Evolutionary conservation across 2,113 vertebrate species (phyloP), one percentile per base, ranked within the genome.

Genomic region (Steatornis caripensis): DNA sequence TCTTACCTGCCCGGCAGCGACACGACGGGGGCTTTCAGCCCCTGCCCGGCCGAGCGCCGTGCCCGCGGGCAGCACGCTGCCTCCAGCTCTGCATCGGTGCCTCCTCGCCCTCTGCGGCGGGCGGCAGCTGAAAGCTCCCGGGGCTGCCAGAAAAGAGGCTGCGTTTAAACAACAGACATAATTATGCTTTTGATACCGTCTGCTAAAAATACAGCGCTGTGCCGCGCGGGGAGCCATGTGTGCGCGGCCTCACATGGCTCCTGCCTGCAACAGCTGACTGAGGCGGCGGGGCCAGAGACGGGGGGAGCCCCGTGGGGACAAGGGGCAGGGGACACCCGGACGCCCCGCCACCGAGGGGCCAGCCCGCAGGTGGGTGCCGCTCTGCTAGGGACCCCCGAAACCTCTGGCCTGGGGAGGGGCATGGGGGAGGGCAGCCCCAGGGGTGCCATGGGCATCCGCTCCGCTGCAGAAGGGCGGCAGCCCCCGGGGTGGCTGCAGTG

Each of bases 151-250:
- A 45, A 70, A 80, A 86, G 93, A 91, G 93, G 48, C 81, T 77
- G 88, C 95, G 16, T 91, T 93, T 64, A 91, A 93, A 87, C 91
- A 84, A 89, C 77, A 95, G 88, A 70, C 95, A 80, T 87, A 83
- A 89, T 89, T 84, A 87, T 80, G 95, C 93, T 95, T 89, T 77
- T 93, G 95, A 89, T 93, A 89, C 85, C 57, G 88, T 53, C 91
- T 93, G 95, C 95, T 93, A 95, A 96, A 96, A 96, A 96, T 96
- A 96, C 95, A 80, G n/a, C n/a, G n/a, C n/a, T n/a, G n/a, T n/a
- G n/a, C n/a, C n/a, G 88, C 24, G 48, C 65, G 45, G 90, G 77
- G 83, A 90, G 94, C 90, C 95, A 96, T 95, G 93, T 95, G 94
- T 95, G 89, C 37, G 8, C 86, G 69, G 94, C 89, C 93, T 93